phyloP scores from a whole-genome alignment of 2,113 vertebrate genomes.

The Nerophis lumbriciformis region DNA sequence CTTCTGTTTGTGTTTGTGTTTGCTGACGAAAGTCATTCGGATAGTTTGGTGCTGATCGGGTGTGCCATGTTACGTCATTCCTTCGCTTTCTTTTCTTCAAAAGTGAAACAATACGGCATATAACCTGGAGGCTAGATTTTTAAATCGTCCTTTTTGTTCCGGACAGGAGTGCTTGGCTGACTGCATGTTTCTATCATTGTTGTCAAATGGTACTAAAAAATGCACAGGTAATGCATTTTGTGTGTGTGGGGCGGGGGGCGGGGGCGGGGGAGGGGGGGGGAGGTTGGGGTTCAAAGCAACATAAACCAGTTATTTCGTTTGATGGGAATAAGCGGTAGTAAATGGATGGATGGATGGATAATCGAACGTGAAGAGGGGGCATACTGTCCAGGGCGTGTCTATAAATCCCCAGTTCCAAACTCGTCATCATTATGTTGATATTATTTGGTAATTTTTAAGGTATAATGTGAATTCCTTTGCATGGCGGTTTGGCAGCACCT shows the following conservation, averaged over 20 bases:
- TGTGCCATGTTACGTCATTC: conserved; percentile 64
- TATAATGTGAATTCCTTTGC: background rate
- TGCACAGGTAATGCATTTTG: background rate
- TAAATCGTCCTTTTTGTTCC: too few relatives aligned
- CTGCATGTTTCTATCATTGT: background rate
- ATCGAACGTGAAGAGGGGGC: too few relatives aligned
- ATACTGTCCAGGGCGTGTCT: background rate
- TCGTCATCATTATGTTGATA: background rate
- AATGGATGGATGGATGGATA: too few relatives aligned
- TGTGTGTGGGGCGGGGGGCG: too few relatives aligned
- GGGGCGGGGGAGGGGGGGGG: too few relatives aligned
- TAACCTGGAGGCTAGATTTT: too few relatives aligned
- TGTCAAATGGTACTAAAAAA: background rate
- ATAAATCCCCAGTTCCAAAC: background rate
- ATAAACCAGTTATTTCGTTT: too few relatives aligned
- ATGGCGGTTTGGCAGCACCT: background rate
- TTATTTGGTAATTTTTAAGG: background rate
- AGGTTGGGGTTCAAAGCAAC: too few relatives aligned
- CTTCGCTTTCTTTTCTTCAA: conserved; percentile 1
- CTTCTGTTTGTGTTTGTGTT: background rate
- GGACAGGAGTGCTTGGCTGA: background rate
- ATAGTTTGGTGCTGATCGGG: conserved; percentile 26
- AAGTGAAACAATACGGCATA: conserved; percentile 8
- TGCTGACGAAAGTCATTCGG: conserved; percentile 11
- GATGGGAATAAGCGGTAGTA: too few relatives aligned